Conservation (phyloP, 2,113 vertebrate genomes). For the Hydrolagus affinis region DNA sequence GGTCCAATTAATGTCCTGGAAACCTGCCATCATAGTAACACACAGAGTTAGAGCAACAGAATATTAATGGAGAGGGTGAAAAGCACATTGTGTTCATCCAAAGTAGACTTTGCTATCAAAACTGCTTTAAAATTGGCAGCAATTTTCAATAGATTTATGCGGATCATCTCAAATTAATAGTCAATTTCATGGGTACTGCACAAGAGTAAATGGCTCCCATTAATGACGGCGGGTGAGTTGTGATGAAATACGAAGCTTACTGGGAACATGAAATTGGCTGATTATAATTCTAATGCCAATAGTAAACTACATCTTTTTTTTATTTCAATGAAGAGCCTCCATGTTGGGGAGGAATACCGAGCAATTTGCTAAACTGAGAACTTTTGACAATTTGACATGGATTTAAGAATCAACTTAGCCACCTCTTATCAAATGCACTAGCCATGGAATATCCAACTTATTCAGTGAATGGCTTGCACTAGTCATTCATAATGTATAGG, state of each 20-base stretch:
- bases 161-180: not conserved
- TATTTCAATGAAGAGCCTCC: not conserved
- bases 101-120: not conserved
- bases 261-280: not conserved
- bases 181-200: not conserved
- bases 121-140: not conserved
- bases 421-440: too few species aligned
- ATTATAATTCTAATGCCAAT: not conserved
- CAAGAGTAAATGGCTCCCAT: not conserved
- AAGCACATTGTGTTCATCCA: not conserved
- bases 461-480: too few species aligned
- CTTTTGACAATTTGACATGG: too few species aligned
- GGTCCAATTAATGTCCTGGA: not conserved
- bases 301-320: not conserved
- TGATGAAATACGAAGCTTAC: not conserved
- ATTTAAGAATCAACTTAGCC: too few species aligned
- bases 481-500: too few species aligned
- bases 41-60: not conserved
- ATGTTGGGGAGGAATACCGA: not conserved
- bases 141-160: not conserved
- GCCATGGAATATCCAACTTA: too few species aligned
- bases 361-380: too few species aligned
- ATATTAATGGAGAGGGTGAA: too few species aligned
- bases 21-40: not conserved
- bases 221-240: not conserved